Evolutionary conservation across 2,888 invertebrate genomes (phyloP).

Genomic region (Trichogramma evanescens): DNA sequence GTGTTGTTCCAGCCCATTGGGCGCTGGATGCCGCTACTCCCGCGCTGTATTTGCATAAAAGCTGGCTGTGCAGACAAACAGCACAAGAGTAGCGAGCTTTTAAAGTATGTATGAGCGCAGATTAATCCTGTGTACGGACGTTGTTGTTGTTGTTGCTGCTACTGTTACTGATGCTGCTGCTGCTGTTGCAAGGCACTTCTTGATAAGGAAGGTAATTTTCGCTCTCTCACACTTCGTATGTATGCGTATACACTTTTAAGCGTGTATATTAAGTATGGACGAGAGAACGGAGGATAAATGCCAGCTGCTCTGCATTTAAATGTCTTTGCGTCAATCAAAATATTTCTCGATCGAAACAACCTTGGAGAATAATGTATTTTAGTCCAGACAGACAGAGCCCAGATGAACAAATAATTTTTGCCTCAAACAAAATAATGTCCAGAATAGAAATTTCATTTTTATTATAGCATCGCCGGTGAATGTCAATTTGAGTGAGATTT

Average conservation of each 20-base stretch:
- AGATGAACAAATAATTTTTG: too few relatives aligned
- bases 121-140: constrained; percentile 30
- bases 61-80: constrained; percentile 12
- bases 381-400: too few relatives aligned
- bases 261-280: too few relatives aligned
- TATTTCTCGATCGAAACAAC: background rate
- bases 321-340: background rate
- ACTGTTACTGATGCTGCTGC: too few relatives aligned
- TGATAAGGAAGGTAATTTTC: constrained; percentile 42
- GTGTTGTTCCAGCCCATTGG: constrained; percentile 30
- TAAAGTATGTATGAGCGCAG: constrained; percentile 36
- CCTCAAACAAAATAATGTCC: too few relatives aligned
- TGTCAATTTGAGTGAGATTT: too few relatives aligned
- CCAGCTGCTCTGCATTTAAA: constrained; percentile 12
- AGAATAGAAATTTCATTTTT: too few relatives aligned
- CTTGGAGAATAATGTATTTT: too few relatives aligned
- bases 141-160: too few relatives aligned
- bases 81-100: constrained; percentile 26
- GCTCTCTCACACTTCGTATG: constrained; percentile 14
- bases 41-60: constrained; percentile 24
- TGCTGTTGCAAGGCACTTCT: constrained; percentile 31
- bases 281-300: constrained; percentile 21
- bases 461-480: too few relatives aligned
- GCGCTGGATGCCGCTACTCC: constrained; percentile 7
- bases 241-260: too few relatives aligned